Percentiles rank a stretch among this genome's conserved stretches.
Evolutionary conservation across 1,140 invertebrate species (phyloP).

Genomic region (Neotoxoptera formosana): DNA sequence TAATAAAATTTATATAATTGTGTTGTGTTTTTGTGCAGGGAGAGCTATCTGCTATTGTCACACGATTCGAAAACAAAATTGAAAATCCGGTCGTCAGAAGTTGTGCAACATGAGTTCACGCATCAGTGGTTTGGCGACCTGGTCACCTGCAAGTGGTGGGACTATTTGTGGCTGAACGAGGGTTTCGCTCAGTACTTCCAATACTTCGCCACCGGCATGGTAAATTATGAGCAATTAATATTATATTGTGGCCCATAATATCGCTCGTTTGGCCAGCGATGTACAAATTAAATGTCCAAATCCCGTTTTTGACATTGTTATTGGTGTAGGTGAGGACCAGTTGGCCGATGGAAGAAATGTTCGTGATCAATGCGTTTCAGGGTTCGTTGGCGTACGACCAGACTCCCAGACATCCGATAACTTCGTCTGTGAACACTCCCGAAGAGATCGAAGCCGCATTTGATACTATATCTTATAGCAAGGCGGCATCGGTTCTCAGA

Average conservation of each 20-base stretch:
- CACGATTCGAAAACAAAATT: neutral
- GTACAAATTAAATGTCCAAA: neutral
- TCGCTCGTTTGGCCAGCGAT: neutral
- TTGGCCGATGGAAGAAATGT: conserved; percentile 29
- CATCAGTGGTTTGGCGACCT: conserved; percentile 67
- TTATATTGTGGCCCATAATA: too few relatives aligned
- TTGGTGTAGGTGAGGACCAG: neutral
- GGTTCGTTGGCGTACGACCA: neutral
- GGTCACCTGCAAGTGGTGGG: conserved; percentile 64
- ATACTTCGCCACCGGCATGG: conserved; percentile 60
- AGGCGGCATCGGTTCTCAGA: conserved; percentile 20
- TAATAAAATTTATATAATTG: neutral
- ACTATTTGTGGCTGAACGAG: conserved; percentile 69
- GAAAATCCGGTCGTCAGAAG: conserved; percentile 63
- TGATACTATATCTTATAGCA: conserved; percentile 1
- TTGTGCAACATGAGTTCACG: conserved; percentile 68
- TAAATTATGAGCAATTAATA: conserved; percentile 60
- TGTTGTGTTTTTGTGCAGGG: neutral
- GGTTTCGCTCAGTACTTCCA: conserved; percentile 67
- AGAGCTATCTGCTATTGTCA: neutral
- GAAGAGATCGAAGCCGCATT: neutral
- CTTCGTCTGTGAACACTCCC: neutral
- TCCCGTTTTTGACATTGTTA: neutral
- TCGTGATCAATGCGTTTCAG: neutral
- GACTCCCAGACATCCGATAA: conserved; percentile 26